Evolutionary conservation across 92 coral and sea anemone species (phyloP).

Genomic region (Zoanthus gigantus): DNA sequence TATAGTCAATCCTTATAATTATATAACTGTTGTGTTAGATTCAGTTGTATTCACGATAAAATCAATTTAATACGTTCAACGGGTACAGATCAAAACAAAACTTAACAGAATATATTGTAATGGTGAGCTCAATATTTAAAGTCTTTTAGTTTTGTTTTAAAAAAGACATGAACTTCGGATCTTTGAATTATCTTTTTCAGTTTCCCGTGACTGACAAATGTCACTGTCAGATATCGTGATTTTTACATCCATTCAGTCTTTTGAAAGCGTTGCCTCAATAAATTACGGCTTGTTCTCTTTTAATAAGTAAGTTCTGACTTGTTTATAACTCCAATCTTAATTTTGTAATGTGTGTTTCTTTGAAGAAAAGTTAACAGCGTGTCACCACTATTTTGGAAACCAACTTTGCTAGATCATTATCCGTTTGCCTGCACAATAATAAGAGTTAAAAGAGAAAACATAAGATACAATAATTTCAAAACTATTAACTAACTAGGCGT

Average conservation of each 20-base stretch:
- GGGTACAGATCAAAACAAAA: background rate
- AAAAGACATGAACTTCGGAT: background rate
- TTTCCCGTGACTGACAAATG: conserved; percentile 37
- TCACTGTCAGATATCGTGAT: conserved; percentile 20
- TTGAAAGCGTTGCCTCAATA: background rate
- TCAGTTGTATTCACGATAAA: background rate
- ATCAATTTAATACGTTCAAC: background rate
- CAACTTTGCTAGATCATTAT: no score
- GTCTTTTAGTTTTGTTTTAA: background rate
- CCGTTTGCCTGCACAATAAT: no score
- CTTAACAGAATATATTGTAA: background rate
- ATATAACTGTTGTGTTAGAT: background rate
- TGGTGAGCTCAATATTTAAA: background rate
- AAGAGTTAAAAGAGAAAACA: no score
- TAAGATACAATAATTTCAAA: no score
- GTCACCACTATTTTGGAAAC: background rate
- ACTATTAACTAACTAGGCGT: no score
- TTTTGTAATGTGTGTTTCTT: background rate
- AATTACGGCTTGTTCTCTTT: background rate
- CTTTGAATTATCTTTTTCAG: conserved; percentile 6
- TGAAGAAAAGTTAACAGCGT: background rate
- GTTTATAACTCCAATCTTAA: background rate
- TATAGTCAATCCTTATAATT: no score
- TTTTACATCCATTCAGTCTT: background rate
- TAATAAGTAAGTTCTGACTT: background rate